Evolutionary conservation across 2,797 vertebrate species (phyloP).

Genomic region (Sebastes goodei): DNA sequence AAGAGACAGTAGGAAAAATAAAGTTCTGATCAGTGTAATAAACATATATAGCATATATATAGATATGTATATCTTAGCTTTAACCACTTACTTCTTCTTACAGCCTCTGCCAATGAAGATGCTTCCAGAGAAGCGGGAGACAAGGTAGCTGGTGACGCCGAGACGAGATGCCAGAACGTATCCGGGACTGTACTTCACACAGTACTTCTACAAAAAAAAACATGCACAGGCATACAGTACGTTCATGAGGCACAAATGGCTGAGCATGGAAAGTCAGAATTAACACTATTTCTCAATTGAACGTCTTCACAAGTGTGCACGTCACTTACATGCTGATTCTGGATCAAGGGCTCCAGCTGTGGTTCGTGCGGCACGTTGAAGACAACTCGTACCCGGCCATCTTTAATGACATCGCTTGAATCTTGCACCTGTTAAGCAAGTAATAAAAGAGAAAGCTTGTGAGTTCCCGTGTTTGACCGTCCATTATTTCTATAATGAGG

Average conservation of each 20-base stretch:
- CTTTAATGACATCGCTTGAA: conserved; percentile 92
- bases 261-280: background rate
- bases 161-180: conserved; percentile 95
- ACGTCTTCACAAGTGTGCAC: background rate
- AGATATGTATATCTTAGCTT: too few relatives aligned
- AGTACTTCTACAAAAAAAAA: conserved; percentile 89
- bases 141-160: conserved; percentile 94
- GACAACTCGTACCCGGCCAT: conserved; percentile 94
- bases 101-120: conserved; percentile 98
- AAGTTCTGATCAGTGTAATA: background rate
- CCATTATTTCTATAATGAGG: too few relatives aligned
- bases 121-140: conserved; percentile 98
- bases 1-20: background rate
- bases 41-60: too few relatives aligned
- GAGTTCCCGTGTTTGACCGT: background rate
- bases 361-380: conserved; percentile 94
- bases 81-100: conserved; percentile 90
- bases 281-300: rapidly evolving
- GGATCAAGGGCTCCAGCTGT: conserved; percentile 92
- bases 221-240: background rate
- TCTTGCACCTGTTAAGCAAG: conserved; percentile 87
- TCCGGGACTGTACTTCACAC: conserved; percentile 95
- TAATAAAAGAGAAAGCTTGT: background rate
- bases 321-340: conserved; percentile 95
- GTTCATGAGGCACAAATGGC: rapidly evolving